These are phyloP conservation scores for Mungos mungo DNA, from an alignment of 2,113 vertebrate species.

Conservation along the genomic window DNA sequence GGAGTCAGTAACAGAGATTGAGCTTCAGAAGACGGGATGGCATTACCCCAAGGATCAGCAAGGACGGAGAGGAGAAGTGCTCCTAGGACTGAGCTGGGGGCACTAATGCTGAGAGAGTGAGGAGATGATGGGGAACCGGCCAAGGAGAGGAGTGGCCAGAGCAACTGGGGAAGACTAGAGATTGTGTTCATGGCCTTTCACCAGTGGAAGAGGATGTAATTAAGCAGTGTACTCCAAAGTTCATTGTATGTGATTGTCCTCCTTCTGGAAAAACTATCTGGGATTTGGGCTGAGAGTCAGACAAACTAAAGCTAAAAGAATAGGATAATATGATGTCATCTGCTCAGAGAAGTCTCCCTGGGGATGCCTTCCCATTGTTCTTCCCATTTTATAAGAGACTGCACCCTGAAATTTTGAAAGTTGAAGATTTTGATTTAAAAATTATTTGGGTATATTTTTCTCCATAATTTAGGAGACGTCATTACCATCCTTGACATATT, in stretches of 20 bases:
- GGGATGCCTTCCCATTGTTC: background rate
- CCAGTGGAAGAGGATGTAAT: background rate
- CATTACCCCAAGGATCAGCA: background rate
- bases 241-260: background rate
- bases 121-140: background rate
- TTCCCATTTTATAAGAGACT: background rate
- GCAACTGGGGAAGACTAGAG: background rate
- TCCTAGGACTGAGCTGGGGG: background rate
- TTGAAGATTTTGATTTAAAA: constrained; percentile 41
- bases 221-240: background rate
- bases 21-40: background rate
- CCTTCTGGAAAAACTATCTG: background rate
- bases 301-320: background rate
- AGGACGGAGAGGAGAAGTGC: background rate
- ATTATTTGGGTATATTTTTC: background rate
- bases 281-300: background rate
- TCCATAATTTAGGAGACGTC: background rate
- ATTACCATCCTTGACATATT: background rate
- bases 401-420: background rate
- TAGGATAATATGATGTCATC: background rate
- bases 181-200: background rate
- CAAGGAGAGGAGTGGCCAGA: background rate
- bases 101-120: too few relatives aligned
- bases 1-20: background rate
- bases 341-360: background rate